Evolutionary conservation across 2,888 invertebrate genomes (phyloP).

Genomic region (Microplitis deprimator): DNA sequence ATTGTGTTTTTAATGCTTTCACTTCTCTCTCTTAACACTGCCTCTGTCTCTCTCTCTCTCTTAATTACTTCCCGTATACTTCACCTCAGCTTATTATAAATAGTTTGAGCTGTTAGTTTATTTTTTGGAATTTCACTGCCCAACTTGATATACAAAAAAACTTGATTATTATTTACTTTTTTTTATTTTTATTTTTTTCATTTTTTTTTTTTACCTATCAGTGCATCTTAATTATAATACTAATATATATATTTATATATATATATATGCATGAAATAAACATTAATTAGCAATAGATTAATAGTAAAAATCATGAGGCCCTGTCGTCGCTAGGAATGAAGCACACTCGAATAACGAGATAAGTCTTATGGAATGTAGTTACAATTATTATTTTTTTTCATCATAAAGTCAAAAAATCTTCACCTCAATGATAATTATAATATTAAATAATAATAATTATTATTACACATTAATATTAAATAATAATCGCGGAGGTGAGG

Average conservation of each 20-base stretch:
- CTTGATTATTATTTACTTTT: constrained; percentile 7
- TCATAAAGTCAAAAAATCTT: constrained; percentile 9
- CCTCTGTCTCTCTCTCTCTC: constrained; percentile 8
- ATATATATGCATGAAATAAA: constrained; percentile 29
- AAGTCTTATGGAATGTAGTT: constrained; percentile 38
- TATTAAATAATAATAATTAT: background rate
- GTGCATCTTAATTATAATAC: constrained; percentile 32
- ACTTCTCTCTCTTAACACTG: constrained; percentile 37
- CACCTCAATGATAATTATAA: background rate
- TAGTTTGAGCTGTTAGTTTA: background rate
- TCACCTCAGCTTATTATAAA: background rate
- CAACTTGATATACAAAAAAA: constrained; percentile 15
- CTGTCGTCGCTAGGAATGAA: constrained; percentile 37
- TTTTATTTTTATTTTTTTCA: background rate
- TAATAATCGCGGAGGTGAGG: background rate
- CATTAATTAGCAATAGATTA: constrained; percentile 33
- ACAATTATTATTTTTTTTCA: background rate
- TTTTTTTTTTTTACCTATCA: constrained; percentile 9
- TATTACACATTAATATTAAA: background rate
- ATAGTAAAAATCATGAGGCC: constrained; percentile 41
- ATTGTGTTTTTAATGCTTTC: constrained; percentile 55
- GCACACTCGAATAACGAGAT: constrained; percentile 27
- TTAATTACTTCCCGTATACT: constrained; percentile 7
- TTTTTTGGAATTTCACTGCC: background rate
- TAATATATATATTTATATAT: constrained; percentile 37